phyloP scores from a whole-genome alignment of 1,140 invertebrate genomes.

The Bombus picipes region DNA sequence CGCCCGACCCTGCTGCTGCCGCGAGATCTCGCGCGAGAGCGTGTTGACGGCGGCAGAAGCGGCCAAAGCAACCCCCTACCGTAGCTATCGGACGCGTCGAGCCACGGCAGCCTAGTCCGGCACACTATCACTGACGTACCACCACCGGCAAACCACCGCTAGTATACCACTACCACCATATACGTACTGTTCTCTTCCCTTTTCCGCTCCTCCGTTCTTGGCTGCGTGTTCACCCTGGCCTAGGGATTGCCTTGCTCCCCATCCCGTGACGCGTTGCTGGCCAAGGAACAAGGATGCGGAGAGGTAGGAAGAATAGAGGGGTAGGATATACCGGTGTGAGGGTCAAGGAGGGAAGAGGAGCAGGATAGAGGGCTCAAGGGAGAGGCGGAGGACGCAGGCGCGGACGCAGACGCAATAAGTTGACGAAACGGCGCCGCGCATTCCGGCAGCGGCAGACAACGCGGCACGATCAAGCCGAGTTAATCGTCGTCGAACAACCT shows the following conservation, averaged over 20 bases:
- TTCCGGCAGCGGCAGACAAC: conserved; percentile 71
- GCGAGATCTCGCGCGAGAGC: neutral
- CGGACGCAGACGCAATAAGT: conserved; percentile 74
- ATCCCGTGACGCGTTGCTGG: conserved; percentile 33
- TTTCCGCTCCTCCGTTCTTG: neutral
- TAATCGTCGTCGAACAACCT: conserved; percentile 52
- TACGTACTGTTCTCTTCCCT: neutral
- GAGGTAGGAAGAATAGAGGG: conserved; percentile 37
- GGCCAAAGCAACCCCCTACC: conserved; percentile 28
- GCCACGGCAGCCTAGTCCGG: conserved; percentile 15
- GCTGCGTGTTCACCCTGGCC: conserved; percentile 62
- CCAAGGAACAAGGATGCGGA: conserved; percentile 9
- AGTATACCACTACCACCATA: too few species aligned
- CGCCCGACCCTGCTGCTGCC: conserved; percentile 39
- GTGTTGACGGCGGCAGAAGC: neutral
- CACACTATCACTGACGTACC: neutral
- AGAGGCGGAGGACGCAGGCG: conserved; percentile 71
- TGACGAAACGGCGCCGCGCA: conserved; percentile 63
- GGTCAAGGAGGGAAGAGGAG: conserved; percentile 45
- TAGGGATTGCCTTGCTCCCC: conserved; percentile 63
- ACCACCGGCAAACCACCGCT: neutral
- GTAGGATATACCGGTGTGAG: conserved; percentile 35
- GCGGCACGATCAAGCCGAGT: conserved; percentile 69
- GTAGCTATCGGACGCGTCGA: conserved; percentile 7
- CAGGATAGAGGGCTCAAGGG: conserved; percentile 55